Base-by-base conservation (phyloP, 2,113 vertebrate genomes). In the Plotosus lineatus region DNA sequence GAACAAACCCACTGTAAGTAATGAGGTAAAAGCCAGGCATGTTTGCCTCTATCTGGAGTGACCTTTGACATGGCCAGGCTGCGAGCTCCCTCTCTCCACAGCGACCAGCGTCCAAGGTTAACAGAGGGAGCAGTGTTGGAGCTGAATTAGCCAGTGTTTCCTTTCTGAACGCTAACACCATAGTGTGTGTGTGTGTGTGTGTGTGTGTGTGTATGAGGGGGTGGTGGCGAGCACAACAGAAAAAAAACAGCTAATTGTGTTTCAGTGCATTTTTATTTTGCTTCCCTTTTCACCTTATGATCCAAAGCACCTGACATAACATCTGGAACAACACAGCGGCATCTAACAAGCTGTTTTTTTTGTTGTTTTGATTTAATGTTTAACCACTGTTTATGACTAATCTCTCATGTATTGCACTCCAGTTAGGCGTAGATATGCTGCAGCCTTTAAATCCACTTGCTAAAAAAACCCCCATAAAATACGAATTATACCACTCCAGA, bases 101-200 rank as follows among this genome's bases (percentile, higher is more conserved):
- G 91, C 65, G 83, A 92, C 82, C n/a, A 58, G 42, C 81, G 40
- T 68, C 85, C 86, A 89, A 88, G 88, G 90, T 91, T 91, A 93
- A 94, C 92, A 94, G 92, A 90, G 79, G 88, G 78, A 80, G 82
- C 91, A 92, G 92, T 93, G 92, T 93, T 91, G n/a, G 53, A 85
- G 88, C 88, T 94, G 92, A 93, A 94, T 92, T 80, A 75, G 76
- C 78, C 87, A 89, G 88, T 93, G 92, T 93, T 85, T 79, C 3
- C 55, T 50, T 4, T 44, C 68, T 9, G 68, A 82, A 66, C 40
- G 51, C 73, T 75, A 53, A 42, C 73, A 28, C 11, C 74, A 72
- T 71, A 19, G 42, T 36, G 36, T 82, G 33, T 63, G 48, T 76
- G 72, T 65, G 51, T n/a, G 56, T 63, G 53, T 83, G 79, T 60